Evolutionary conservation across 2,888 invertebrate genomes (phyloP), one percentile per base, ranked within the genome.

Genomic region (Pheosia gnoma): DNA sequence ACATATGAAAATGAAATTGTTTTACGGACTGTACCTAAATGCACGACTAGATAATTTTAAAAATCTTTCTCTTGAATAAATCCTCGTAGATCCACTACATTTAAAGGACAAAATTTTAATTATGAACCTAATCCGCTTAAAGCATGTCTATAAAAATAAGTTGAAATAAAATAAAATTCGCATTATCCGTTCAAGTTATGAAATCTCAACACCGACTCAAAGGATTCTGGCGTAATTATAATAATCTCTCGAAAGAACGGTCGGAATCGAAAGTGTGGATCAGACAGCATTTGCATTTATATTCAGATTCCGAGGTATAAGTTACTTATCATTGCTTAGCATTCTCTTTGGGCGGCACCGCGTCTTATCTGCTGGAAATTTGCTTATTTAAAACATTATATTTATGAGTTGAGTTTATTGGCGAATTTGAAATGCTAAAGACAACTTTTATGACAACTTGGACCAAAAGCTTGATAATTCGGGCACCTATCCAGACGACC

Each of bases 221-320:
- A 89, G 89, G 88, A 89, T 91, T 90, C 79, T 72, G 81, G 79
- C 79, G 74, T 87, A 89, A 91, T 91, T 91, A 90, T 89, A 90
- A 92, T 91, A 91, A 91, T 91, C 90, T 86, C 80, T 84, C 81
- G 82, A 87, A 89, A 87, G 87, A 86, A 87, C 83, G 82, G 85
- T 70, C 59, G 66, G 69, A 84, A 89, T 90, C 88, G 88, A 85
- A 89, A 89, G 87, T 89, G 87, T 88, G 88, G 90, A 90, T 91
- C 87, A 88, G 87, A 75, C 80, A 77, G 83, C 75, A 89, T 91
- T 92, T 87, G 85, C 90, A 90, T 92, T 91, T 90, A 90, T 89
- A 91, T 90, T 90, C 90, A 84, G 85, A 86, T 86, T 87, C 83
- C 71, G 83, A 85, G 85, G 84, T 86, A 84, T 82, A 87, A 91